Evolutionary conservation across 2,113 vertebrate species (phyloP).

Genomic region (Psophia crepitans): DNA sequence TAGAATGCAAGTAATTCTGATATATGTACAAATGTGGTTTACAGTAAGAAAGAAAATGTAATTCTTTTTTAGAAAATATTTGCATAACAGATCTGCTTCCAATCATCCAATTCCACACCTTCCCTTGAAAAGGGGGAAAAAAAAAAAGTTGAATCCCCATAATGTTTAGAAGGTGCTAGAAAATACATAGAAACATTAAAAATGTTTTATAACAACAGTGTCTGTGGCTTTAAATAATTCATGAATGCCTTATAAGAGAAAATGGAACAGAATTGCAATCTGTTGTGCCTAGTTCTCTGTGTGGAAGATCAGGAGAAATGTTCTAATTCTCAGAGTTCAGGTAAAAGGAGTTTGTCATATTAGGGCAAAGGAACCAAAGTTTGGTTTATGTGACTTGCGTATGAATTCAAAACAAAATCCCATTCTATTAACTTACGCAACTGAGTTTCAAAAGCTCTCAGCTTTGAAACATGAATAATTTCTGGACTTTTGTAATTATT

Average conservation of each 20-base stretch:
- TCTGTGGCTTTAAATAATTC: not conserved
- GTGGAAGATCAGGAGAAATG: not conserved
- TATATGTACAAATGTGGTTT: not conserved
- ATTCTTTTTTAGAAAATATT: not conserved
- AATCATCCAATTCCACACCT: not conserved
- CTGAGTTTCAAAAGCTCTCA: not conserved
- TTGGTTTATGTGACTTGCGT: not conserved
- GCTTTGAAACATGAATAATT: not conserved
- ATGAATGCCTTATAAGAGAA: not conserved
- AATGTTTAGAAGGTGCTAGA: not conserved
- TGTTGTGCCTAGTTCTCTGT: not conserved
- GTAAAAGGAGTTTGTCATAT: not conserved
- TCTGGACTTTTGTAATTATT: not conserved
- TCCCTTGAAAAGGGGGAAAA: not conserved
- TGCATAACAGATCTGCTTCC: not conserved
- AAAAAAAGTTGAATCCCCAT: rapidly evolving
- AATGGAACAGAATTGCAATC: not conserved
- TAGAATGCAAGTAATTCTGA: not conserved
- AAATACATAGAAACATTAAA: not conserved
- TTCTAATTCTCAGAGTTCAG: not conserved
- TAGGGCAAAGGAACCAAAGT: not conserved
- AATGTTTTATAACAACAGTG: not conserved
- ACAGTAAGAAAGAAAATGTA: not conserved
- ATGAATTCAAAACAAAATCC: not conserved
- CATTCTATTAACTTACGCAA: not conserved